Conservation (phyloP, 2,797 vertebrate genomes). For the Percopsis omiscomaycus region DNA sequence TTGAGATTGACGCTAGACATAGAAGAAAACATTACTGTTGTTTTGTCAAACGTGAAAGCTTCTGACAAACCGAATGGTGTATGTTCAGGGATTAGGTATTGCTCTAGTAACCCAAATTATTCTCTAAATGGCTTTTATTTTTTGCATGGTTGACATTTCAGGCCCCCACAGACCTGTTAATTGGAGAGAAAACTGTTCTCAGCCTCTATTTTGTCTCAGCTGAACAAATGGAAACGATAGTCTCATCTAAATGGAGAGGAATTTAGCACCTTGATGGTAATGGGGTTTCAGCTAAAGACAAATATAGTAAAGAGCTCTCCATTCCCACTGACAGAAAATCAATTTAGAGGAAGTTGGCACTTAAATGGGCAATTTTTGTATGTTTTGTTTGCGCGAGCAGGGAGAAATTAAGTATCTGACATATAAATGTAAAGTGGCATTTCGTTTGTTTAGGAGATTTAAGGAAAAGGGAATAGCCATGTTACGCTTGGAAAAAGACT, state of each 20-base stretch:
- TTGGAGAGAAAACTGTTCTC: slow-evolving; percentile 21
- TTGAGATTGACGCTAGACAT: no score
- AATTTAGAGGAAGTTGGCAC: slow-evolving; percentile 19
- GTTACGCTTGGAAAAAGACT: no score
- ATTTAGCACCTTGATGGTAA: slow-evolving; percentile 12
- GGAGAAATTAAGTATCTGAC: slow-evolving; percentile 11
- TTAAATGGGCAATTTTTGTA: slow-evolving; percentile 16
- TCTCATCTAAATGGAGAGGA: slow-evolving; percentile 17
- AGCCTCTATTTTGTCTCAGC: slow-evolving; percentile 12
- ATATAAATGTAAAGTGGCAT: background rate
- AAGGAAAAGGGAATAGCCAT: background rate
- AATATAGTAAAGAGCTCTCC: slow-evolving; percentile 34
- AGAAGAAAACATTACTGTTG: no score
- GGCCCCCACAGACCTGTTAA: slow-evolving; percentile 8
- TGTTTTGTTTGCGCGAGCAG: slow-evolving; percentile 29
- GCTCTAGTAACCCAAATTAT: slow-evolving; percentile 3
- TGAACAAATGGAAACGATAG: slow-evolving; percentile 6
- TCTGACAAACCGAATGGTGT: no score
- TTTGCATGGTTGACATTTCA: slow-evolving; percentile 6
- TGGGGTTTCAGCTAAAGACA: slow-evolving; percentile 33
- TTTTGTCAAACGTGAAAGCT: no score
- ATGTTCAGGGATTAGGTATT: background rate
- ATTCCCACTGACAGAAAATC: slow-evolving; percentile 57
- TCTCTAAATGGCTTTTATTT: background rate
- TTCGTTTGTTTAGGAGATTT: background rate